Base-by-base conservation (phyloP, 2,888 invertebrate genomes). In the Drosophila putrida region DNA sequence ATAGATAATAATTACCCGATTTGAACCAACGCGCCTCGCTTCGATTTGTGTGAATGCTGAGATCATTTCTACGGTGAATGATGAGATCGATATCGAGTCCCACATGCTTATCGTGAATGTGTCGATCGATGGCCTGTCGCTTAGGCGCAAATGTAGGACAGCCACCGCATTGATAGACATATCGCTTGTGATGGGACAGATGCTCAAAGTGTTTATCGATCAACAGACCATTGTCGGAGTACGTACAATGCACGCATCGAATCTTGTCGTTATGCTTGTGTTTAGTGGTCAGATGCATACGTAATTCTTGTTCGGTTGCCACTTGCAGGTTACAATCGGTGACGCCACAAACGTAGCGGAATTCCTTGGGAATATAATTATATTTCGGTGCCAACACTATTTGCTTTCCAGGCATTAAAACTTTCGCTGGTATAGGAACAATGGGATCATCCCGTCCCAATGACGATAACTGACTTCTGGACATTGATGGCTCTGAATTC, bases 131-230 rank as follows among this genome's bases (percentile, higher is more conserved):
- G 6, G 94, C 92, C 49, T 93, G 93, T 43, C 93, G 94, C 75
- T 94, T 94, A 87, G 94, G 94, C 90, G 96, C 95, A 75, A 95
- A 93, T 90, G 95, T 95, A 36, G 93, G 89, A 87, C 97, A 97
- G 68, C 93, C 92, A 0, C 94, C 94, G 91, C 97, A 97, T 78
- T 95, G 95, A 91, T 95, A 96, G 36, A 97, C 92, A 64, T 94
- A 94, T 6, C 93, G 93, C 73, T 96, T 96, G 92, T 97, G 97
- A 93, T 96, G 94, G 87, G 95, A 95, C 67, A 97, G 93, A 91
- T 97, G 97, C 51, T 94, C 93, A 10, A 95, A 91, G 62, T 97
- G 94, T 46, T 47, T 63, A 0, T 74, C 68, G 1, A 62, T 3
- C 0, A 4, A 4, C 10, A 10, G 1, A 0, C 10, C 3, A 0